Base-by-base conservation (phyloP, 2,888 invertebrate genomes). In the Sussaba pulchella region DNA sequence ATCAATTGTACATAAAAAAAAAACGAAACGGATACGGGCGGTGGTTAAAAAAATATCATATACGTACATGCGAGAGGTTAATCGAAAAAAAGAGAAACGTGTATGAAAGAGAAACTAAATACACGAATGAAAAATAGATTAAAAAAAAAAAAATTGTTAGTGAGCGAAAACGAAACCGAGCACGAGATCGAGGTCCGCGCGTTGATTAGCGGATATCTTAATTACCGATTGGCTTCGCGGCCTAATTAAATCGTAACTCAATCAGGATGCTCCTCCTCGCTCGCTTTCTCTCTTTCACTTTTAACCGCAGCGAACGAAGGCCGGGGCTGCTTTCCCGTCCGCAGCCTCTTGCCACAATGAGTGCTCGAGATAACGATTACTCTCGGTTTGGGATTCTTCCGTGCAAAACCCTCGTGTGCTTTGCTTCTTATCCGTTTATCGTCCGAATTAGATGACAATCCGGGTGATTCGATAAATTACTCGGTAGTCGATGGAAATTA, bases 231-330 rank as follows among this genome's bases (percentile, higher is more conserved):
- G 89, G 89, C 87, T 85, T 84, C 78, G 87, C 87, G 87, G 89
- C 85, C 89, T 89, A 91, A 91, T 91, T 91, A 90, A 90, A 90
- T 90, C 90, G 90, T 90, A 90, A 91, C 90, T 91, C 90, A 90
- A 90, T 89, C 91, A 88, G 82, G 85, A 31, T 6, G 2, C 78
- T 78, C 71, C 31, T 36, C 43, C 57, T 12, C 61, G 69, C 57
- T 73, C 63, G 59, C 54, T 41, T 21, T 36, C 63, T 31, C 26
- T 57, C 45, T 12, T 24, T 52, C 43, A n/a, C 43, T n/a, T 43
- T 43, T n/a, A 1, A 4, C 43, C 43, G 12, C n/a, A 10, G 43
- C 3, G 52, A 12, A 24, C 24, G 12, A n/a, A n/a, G 2, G 3
- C 14, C 2, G 57, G 57, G 14, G 14, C 17, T 31, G 14, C 17